Base-by-base conservation (phyloP, 2,113 vertebrate species). In the Microcebus jonahi region DNA sequence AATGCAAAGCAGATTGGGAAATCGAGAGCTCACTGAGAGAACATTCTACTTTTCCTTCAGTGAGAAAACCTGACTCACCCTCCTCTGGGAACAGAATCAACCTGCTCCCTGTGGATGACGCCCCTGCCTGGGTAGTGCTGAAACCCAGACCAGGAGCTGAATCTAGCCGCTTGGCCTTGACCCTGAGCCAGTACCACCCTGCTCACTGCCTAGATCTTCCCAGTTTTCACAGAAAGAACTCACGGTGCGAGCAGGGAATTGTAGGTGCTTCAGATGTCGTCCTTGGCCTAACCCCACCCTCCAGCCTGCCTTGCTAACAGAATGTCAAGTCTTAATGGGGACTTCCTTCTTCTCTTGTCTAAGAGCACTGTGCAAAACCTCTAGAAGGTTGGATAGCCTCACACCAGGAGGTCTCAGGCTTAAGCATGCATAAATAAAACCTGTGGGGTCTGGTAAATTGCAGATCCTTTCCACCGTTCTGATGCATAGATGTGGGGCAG, bases 51-150 rank as follows among this genome's bases (percentile, higher is more conserved):
- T 81, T 71, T 71, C 39, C 31, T 84, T 84, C 81, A 53, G 4
- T 29, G 53, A 91, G 55, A 36, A 96, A 87, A 71, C n/a, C 27
- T 7, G 3, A 48, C 20, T 39, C n/a, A 25, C 2, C 20, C 15
- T 80, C n/a, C 5, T 34, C 27, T 29, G n/a, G 10, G 31, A 20
- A 88, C 3, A 81, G 42, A 76, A 65, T 21, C 36, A n/a, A 36
- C n/a, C 55, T 0, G 8, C 13, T 92, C 36, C 6, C 34, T 65
- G 1, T 5, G 25, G 55, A 29, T 34, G 14, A 36, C 1, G 27
- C 17, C 1, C 1, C 0, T 6, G 18, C 21, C 42, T 71, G 23
- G 13, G 14, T 18, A 36, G 75, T 1, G 1, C 12, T 1, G 5
- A 79, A 50, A 15, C 67, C 8, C 34, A 11, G 4, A 48, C 10